phyloP scores from a whole-genome alignment of 2,797 vertebrate genomes.

The Gymnothorax reevesii region DNA sequence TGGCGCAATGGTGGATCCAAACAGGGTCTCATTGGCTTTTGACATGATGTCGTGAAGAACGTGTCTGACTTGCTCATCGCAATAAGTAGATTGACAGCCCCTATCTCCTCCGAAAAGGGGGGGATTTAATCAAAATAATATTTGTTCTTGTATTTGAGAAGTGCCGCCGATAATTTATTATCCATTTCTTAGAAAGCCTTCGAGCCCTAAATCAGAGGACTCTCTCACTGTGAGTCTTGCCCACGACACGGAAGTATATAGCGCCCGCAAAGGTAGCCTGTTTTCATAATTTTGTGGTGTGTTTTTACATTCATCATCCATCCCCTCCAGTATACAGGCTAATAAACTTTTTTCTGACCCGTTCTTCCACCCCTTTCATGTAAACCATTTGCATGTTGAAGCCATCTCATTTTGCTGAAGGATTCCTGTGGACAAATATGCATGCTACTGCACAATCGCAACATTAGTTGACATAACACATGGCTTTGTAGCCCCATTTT shows the following conservation, averaged over 20 bases:
- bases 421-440: not conserved
- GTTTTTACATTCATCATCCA: conserved; percentile 9
- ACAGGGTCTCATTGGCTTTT: not conserved
- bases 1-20: not conserved
- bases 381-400: conserved; percentile 34
- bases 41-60: not conserved
- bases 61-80: not conserved
- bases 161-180: conserved; percentile 60
- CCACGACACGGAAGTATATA: conserved; percentile 64
- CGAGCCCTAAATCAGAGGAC: conserved; percentile 73
- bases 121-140: not conserved
- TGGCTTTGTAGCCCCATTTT: not conserved
- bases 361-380: not conserved
- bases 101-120: not conserved
- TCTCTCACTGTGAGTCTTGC: conserved; percentile 67
- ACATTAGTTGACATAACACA: not conserved
- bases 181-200: conserved; percentile 78
- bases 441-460: not conserved
- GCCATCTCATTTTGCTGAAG: conserved; percentile 46
- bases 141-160: conserved; percentile 3
- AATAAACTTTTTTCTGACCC: conserved; percentile 20
- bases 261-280: conserved; percentile 66
- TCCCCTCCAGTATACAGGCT: not conserved
- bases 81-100: not conserved
- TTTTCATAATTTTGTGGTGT: conserved; percentile 40